Evolutionary conservation across 2,888 invertebrate genomes (phyloP).

Genomic region (Dolichomitus sp.): DNA sequence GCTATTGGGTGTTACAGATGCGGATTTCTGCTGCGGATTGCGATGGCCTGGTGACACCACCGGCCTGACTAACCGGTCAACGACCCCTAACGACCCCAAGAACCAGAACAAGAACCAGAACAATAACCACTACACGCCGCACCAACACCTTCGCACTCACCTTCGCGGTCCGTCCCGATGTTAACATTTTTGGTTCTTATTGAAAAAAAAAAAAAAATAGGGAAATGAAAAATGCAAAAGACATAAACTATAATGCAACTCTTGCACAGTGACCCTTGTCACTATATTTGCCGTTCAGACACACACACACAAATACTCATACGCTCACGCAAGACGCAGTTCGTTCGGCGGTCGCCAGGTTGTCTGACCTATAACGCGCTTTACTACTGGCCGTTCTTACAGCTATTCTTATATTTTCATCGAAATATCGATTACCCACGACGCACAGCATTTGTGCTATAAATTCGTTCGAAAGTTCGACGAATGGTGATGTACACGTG

Average conservation of each 20-base stretch:
- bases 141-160: conserved; percentile 85
- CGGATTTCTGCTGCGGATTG: conserved; percentile 96
- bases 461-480: conserved; percentile 6
- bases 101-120: conserved; percentile 83
- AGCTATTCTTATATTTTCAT: neutral
- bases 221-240: conserved; percentile 11
- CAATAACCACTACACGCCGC: conserved; percentile 85
- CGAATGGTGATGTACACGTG: conserved; percentile 19
- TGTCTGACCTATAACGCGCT: conserved; percentile 65
- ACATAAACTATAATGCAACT: conserved; percentile 35
- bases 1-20: conserved; percentile 92
- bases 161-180: conserved; percentile 85
- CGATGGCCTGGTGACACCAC: conserved; percentile 92
- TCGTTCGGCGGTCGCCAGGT: conserved; percentile 65
- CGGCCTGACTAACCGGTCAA: conserved; percentile 82
- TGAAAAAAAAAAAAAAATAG: conserved; percentile 37
- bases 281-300: conserved; percentile 38
- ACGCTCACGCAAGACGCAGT: conserved; percentile 50
- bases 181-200: conserved; percentile 57
- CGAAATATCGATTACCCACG: conserved; percentile 29
- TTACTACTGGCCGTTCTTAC: conserved; percentile 57
- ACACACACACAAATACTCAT: conserved; percentile 40
- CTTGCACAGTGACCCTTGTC: conserved; percentile 14
- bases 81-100: conserved; percentile 81
- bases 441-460: conserved; percentile 7